Conservation (phyloP, 2,888 invertebrate genomes). For the Drosophila aldrichi region DNA sequence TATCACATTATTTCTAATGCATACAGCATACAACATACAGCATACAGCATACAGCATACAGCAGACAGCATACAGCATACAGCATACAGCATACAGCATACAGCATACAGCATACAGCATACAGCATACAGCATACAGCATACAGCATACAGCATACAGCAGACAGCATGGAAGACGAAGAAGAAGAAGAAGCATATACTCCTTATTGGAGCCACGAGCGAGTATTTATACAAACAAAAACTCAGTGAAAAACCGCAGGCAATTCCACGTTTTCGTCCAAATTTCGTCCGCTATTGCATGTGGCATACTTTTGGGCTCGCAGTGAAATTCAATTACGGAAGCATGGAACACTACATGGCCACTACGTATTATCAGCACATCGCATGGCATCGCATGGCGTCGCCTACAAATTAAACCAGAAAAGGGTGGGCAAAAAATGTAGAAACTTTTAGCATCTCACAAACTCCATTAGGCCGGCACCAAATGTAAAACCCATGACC, state of each 20-base stretch:
- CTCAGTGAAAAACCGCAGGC: conserved; percentile 59
- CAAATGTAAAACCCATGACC: conserved; percentile 1
- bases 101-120: no score
- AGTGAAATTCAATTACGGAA: conserved; percentile 53
- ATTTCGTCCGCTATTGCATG: conserved; percentile 59
- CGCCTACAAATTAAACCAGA: conserved; percentile 11
- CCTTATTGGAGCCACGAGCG: background rate
- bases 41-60: no score
- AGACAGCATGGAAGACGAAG: no score
- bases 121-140: no score
- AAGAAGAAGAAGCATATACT: background rate
- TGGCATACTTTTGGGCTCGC: conserved; percentile 52
- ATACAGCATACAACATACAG: no score
- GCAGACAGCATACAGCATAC: no score
- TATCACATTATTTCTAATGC: no score
- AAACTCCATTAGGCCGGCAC: conserved; percentile 7
- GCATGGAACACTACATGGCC: conserved; percentile 16
- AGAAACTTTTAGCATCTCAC: conserved; percentile 11
- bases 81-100: no score
- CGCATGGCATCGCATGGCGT: conserved; percentile 15
- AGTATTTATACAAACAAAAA: conserved; percentile 3
- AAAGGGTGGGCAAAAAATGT: background rate
- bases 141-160: no score
- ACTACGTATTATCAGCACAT: conserved; percentile 16
- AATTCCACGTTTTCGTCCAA: conserved; percentile 58